Percentiles rank a stretch among this genome's conserved stretches.
phyloP scores from a whole-genome alignment of 2,888 invertebrate species.

The Oasisia sp. region DNA sequence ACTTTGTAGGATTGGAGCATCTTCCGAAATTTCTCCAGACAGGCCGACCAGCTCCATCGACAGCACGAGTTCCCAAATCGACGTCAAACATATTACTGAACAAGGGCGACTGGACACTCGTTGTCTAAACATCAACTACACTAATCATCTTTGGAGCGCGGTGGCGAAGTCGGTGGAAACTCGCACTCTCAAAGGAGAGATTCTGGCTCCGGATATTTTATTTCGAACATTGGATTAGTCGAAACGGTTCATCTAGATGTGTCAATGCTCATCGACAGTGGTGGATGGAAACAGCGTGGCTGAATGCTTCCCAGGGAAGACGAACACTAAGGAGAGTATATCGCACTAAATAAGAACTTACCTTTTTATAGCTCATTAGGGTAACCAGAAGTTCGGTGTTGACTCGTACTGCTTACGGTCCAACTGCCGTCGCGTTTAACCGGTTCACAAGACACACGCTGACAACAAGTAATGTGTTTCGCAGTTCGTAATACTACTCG shows the following conservation, averaged over 20 bases:
- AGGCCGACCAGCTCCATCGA: background rate
- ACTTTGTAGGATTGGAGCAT: background rate
- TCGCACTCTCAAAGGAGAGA: too few relatives aligned
- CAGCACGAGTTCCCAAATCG: background rate
- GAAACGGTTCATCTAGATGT: too few relatives aligned
- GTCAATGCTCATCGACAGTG: too few relatives aligned
- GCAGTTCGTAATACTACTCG: background rate
- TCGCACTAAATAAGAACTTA: too few relatives aligned
- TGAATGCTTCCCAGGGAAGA: too few relatives aligned
- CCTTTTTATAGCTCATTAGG: too few relatives aligned
- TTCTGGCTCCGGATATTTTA: too few relatives aligned
- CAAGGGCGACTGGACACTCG: background rate
- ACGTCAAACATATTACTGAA: background rate
- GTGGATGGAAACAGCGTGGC: too few relatives aligned
- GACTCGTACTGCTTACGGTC: background rate
- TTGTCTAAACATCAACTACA: background rate
- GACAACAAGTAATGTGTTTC: background rate
- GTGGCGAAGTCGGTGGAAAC: too few relatives aligned
- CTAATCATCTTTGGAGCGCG: background rate
- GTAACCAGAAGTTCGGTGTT: background rate
- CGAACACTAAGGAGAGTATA: too few relatives aligned
- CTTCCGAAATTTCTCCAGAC: conserved; percentile 3
- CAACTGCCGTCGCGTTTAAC: background rate
- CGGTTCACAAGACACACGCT: background rate
- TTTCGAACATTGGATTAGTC: too few relatives aligned